These are phyloP conservation scores for Blastomussa wellsi DNA, from an alignment of 92 coral and sea anemone genomes.

Conservation along the genomic window DNA sequence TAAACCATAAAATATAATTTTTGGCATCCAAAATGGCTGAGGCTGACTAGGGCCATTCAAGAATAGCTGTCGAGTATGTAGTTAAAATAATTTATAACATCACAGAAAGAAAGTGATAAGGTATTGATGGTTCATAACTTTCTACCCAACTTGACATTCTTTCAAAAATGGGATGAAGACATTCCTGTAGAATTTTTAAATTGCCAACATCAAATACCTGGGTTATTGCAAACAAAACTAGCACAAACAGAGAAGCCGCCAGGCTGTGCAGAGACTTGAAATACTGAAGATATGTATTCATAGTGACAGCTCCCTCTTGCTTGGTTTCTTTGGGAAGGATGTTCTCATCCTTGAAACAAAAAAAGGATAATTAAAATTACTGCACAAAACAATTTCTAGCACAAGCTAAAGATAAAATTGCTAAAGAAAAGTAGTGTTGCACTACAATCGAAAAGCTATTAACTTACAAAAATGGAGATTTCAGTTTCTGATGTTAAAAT, in stretches of 20 bases:
- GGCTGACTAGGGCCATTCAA: no score
- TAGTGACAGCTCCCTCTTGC: constrained; percentile 83
- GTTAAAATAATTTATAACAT: no score
- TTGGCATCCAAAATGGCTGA: no score
- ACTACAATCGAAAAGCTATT: not conserved
- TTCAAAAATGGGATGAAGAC: not conserved
- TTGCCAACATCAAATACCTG: constrained; percentile 46
- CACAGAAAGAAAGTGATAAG: not conserved
- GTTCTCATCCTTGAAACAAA: constrained; percentile 62
- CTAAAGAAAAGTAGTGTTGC: not conserved
- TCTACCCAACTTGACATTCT: not conserved
- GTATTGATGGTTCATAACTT: not conserved
- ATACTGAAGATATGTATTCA: constrained; percentile 67
- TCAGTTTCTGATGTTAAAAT: constrained; percentile 71
- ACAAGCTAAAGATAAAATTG: not conserved
- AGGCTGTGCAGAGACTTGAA: constrained; percentile 71
- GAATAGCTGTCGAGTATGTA: no score
- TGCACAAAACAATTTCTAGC: not conserved
- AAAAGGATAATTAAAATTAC: not conserved
- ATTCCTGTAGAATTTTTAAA: not conserved
- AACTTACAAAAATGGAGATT: constrained; percentile 76
- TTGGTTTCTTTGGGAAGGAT: constrained; percentile 81
- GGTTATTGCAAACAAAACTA: constrained; percentile 56
- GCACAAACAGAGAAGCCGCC: constrained; percentile 56
- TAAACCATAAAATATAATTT: no score